Evolutionary conservation across 2,797 vertebrate species (phyloP), one percentile per base, ranked within the genome.

Genomic region (Zalophus californianus): DNA sequence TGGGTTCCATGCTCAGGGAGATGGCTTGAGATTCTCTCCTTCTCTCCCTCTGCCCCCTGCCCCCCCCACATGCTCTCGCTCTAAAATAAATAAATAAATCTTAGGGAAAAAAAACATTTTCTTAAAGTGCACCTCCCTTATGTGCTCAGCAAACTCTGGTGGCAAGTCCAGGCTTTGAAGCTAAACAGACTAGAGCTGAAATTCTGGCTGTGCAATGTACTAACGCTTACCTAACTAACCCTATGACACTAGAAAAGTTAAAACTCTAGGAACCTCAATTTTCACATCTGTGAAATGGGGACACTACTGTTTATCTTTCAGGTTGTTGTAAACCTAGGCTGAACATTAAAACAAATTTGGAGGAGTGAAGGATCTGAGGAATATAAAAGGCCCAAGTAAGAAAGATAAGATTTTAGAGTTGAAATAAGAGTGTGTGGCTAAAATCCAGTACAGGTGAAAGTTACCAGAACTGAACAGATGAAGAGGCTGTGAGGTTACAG

Each of bases 231-330:
- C 29, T 64, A 32, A 64, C 10, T 11, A 64, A 73, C 11, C 8
- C 41, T 44, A 8, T 73, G 58, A 72, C 5, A 90, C 35, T 64
- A 50, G 44, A 83, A 86, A 97, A 93, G 10, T 78, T 29, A 66
- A 25, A 25, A 20, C 10, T 80, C 60, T 23, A 91, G n/a, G 32
- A 38, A 75, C 38, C 27, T 66, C 44, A 77, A 79, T 35, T 41
- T 94, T 91, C 50, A 78, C 41, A 73, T 56, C 35, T 80, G 72
- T 79, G 54, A 82, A 94, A 82, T 78, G 83, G 60, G 68, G 41
- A 77, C 52, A 79, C 20, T 15, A n/a, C 6, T 4, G 70, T 20
- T 35, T 93, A 5, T 83, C 60, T 91, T 79, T 86, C 66, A 79
- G 32, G 52, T 15, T 85, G 83, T 52, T 93, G 25, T 62, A 78